These are phyloP conservation scores for Whitmania pigra DNA, from an alignment of 1,140 invertebrate species.

Conservation along the genomic window DNA sequence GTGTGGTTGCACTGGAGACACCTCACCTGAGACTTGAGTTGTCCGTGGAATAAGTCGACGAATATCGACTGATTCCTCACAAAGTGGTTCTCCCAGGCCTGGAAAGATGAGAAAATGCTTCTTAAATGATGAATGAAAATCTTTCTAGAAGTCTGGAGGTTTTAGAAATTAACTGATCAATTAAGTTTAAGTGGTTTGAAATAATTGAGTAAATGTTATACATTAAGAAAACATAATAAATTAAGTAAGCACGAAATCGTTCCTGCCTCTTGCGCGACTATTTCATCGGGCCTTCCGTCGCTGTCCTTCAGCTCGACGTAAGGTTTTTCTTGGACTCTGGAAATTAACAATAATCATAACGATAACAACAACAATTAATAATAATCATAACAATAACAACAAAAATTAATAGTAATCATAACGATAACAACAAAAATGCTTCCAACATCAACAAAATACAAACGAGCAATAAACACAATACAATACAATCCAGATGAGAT, in stretches of 20 bases:
- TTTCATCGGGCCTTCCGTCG: slow-evolving; percentile 59
- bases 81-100: slow-evolving; percentile 69
- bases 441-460: neutral
- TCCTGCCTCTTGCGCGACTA: slow-evolving; percentile 46
- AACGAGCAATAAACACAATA: too few species aligned
- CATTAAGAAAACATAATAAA: too few species aligned
- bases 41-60: slow-evolving; percentile 77
- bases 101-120: slow-evolving; percentile 17
- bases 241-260: neutral
- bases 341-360: slow-evolving; percentile 14
- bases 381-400: neutral
- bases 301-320: slow-evolving; percentile 64
- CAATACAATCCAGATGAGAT: too few species aligned
- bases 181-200: neutral
- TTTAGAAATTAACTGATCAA: neutral
- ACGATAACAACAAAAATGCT: neutral
- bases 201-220: too few species aligned
- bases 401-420: neutral
- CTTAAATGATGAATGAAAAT: neutral
- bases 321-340: slow-evolving; percentile 44
- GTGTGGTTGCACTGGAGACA: slow-evolving; percentile 65
- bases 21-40: slow-evolving; percentile 66
- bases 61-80: slow-evolving; percentile 67
- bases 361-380: slow-evolving; percentile 1
- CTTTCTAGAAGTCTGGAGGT: neutral